These are phyloP conservation scores for Rallus limicola DNA, from an alignment of 2,113 vertebrate species.

Conservation along the genomic window DNA sequence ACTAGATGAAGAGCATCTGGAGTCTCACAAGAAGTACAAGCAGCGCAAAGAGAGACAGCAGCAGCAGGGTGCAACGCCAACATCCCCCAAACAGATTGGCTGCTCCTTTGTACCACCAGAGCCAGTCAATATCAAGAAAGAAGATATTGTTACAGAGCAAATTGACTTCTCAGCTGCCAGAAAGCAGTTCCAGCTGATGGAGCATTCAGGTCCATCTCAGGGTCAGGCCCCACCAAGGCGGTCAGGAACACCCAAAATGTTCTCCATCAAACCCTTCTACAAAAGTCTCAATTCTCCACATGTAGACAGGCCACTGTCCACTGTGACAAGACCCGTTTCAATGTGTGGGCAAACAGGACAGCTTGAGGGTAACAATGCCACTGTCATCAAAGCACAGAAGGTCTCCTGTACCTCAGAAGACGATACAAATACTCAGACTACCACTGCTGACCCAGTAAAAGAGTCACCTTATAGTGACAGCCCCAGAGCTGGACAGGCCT, in stretches of 20 bases:
- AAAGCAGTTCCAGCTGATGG: constrained; percentile 91
- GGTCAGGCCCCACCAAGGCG: constrained; percentile 69
- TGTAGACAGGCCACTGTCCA: constrained; percentile 62
- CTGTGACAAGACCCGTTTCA: constrained; percentile 50
- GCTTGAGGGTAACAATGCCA: constrained; percentile 35
- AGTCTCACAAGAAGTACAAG: constrained; percentile 93
- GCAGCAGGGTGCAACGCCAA: constrained; percentile 57
- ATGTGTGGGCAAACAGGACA: neutral
- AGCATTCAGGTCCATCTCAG: constrained; percentile 71
- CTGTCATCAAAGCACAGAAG: constrained; percentile 70
- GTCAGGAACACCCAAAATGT: constrained; percentile 84
- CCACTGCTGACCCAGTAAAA: neutral
- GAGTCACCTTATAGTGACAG: constrained; percentile 59
- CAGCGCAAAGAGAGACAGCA: constrained; percentile 90
- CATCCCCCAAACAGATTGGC: constrained; percentile 43
- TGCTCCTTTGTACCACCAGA: constrained; percentile 59
- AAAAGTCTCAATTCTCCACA: constrained; percentile 74
- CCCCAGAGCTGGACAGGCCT: constrained; percentile 66
- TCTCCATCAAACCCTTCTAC: constrained; percentile 91
- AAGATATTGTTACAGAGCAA: constrained; percentile 90
- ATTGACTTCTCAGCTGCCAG: constrained; percentile 92
- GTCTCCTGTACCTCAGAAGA: constrained; percentile 59
- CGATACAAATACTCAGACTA: neutral
- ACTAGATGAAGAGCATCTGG: constrained; percentile 88
- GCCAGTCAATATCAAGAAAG: constrained; percentile 72